These are phyloP conservation scores for Marmota flaviventris DNA, from an alignment of 2,113 vertebrate species.

Conservation along the genomic window DNA sequence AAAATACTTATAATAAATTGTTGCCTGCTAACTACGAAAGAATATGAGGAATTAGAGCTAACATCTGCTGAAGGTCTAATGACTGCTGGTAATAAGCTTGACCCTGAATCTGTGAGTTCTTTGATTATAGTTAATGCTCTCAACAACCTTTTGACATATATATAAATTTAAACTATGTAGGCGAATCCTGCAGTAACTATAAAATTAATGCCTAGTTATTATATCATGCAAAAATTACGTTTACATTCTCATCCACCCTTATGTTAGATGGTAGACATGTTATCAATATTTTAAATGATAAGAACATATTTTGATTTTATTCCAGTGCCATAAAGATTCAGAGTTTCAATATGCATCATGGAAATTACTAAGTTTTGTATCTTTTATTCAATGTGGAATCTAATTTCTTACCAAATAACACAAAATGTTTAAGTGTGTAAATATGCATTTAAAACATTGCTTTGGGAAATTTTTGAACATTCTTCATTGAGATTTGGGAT, in stretches of 20 bases:
- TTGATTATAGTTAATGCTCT: not conserved
- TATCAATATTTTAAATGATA: not conserved
- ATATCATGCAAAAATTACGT: not conserved
- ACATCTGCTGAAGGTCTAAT: not conserved
- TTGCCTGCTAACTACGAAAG: not conserved
- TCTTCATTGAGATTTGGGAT: not conserved
- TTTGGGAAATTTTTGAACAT: not conserved
- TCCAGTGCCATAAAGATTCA: not conserved
- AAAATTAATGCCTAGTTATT: not conserved
- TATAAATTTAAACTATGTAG: not conserved
- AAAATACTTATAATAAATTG: not conserved
- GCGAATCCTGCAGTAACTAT: not conserved
- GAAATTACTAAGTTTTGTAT: not conserved
- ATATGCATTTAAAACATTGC: not conserved
- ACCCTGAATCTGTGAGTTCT: not conserved
- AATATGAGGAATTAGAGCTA: conserved; percentile 7
- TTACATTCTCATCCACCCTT: not conserved
- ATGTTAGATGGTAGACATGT: not conserved
- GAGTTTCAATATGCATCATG: not conserved
- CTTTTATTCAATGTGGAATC: not conserved
- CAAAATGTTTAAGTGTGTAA: not conserved
- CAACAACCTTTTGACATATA: not conserved
- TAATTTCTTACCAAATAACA: conserved; percentile 8
- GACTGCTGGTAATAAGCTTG: conserved; percentile 7
- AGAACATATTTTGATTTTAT: conserved; percentile 2